Evolutionary conservation across 2,888 invertebrate genomes (phyloP).

Genomic region (Agriopis leucophaearia): DNA sequence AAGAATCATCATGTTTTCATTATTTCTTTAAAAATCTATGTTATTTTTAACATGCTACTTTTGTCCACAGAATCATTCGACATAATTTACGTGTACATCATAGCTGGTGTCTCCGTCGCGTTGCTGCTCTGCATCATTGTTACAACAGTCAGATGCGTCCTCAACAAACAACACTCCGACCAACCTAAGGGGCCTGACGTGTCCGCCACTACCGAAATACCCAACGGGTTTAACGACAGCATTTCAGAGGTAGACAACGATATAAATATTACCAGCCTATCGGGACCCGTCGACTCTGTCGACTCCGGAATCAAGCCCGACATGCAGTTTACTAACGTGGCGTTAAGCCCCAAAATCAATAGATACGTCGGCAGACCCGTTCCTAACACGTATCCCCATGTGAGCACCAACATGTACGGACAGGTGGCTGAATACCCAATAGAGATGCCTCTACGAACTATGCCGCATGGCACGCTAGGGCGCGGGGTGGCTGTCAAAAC

Average conservation of each 20-base stretch:
- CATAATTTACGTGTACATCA: slow-evolving; percentile 93
- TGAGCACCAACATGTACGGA: slow-evolving; percentile 84
- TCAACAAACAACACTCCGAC: slow-evolving; percentile 88
- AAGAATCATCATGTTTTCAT: too few species aligned
- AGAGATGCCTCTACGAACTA: slow-evolving; percentile 83
- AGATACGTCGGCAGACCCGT: slow-evolving; percentile 81
- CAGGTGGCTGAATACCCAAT: slow-evolving; percentile 83
- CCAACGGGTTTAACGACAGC: slow-evolving; percentile 94
- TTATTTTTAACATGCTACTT: background rate
- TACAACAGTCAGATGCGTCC: slow-evolving; percentile 89
- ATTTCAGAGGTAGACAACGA: slow-evolving; percentile 94
- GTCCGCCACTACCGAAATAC: slow-evolving; percentile 91
- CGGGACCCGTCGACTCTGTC: slow-evolving; percentile 87
- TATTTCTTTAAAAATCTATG: background rate
- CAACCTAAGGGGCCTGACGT: slow-evolving; percentile 90
- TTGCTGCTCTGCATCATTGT: slow-evolving; percentile 90
- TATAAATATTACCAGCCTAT: slow-evolving; percentile 90
- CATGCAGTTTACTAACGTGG: slow-evolving; percentile 79
- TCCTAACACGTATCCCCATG: slow-evolving; percentile 82
- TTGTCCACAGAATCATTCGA: slow-evolving; percentile 89
- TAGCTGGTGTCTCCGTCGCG: slow-evolving; percentile 91
- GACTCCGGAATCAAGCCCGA: slow-evolving; percentile 78
- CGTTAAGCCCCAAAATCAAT: slow-evolving; percentile 81
- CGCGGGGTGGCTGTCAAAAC: slow-evolving; percentile 81
- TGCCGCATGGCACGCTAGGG: slow-evolving; percentile 81